These are phyloP conservation scores for Parascotia fuliginaria DNA, from an alignment of 2,888 invertebrate genomes.

Conservation along the genomic window DNA sequence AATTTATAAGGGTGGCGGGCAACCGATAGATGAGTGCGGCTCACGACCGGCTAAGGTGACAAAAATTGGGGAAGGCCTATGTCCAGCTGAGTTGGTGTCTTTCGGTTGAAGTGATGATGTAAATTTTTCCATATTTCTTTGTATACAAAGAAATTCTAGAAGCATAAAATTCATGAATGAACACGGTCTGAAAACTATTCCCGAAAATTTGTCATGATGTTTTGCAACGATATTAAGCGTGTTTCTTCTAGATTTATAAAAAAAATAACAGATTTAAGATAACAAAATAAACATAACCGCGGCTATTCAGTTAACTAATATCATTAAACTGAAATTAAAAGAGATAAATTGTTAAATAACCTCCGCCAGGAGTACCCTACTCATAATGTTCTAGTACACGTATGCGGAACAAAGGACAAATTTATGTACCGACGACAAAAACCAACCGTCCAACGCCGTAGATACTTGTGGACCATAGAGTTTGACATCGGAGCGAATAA, in stretches of 20 bases:
- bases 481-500: constrained; percentile 79
- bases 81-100: no score
- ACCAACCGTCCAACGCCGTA: constrained; percentile 64
- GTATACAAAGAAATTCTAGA: no score
- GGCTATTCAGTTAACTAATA: constrained; percentile 48
- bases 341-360: constrained; percentile 74
- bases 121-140: no score
- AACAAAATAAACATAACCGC: neutral
- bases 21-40: no score
- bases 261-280: neutral
- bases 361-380: constrained; percentile 69
- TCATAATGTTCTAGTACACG: constrained; percentile 77
- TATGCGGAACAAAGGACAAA: constrained; percentile 70
- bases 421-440: constrained; percentile 76
- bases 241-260: neutral
- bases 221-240: no score
- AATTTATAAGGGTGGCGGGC: no score
- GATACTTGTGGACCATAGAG: constrained; percentile 76
- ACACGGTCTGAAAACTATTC: no score
- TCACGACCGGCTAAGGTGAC: no score
- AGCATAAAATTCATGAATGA: no score
- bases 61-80: no score
- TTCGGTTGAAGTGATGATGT: no score
- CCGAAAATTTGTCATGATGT: no score
- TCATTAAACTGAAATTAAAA: constrained; percentile 76